Conservation (phyloP, 2,888 invertebrate genomes). For the Cheilosia grossa region DNA sequence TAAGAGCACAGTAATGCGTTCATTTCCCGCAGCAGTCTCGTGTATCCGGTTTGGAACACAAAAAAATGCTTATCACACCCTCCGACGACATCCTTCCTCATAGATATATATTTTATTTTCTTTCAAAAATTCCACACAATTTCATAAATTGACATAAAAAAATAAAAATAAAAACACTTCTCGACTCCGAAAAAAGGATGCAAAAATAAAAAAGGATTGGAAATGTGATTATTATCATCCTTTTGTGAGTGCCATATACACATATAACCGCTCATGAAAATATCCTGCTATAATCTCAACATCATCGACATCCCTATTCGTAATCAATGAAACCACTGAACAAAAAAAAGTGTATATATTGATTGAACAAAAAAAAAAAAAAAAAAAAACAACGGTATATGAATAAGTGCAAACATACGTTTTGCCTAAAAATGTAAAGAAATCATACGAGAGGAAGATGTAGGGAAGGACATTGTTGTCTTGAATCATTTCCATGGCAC, state of each 20-base stretch:
- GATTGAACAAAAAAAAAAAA: constrained; percentile 1
- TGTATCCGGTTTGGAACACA: too few relatives aligned
- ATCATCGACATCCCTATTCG: constrained; percentile 40
- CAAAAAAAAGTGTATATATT: constrained; percentile 30
- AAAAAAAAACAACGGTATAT: not conserved
- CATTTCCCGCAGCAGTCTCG: too few relatives aligned
- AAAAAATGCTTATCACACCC: too few relatives aligned
- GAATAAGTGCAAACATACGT: not conserved
- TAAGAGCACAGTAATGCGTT: too few relatives aligned
- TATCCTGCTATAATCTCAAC: constrained; percentile 40
- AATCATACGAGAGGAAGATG: not conserved
- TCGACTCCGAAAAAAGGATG: not conserved
- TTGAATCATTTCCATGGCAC: constrained; percentile 15
- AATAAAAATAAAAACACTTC: not conserved
- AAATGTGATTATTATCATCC: constrained; percentile 18
- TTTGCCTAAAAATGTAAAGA: not conserved
- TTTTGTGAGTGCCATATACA: constrained; percentile 1
- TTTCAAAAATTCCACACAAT: not conserved
- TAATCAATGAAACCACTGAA: constrained; percentile 43
- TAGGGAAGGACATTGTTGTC: not conserved
- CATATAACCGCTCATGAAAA: constrained; percentile 11
- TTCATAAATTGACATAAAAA: constrained; percentile 5
- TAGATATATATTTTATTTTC: not conserved
- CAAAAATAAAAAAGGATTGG: constrained; percentile 12
- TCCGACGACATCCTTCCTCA: not conserved